A percentile compares a stretch with the other conserved stretches of the same genome.
Conservation (phyloP, 2,797 vertebrate species). For the Myotis vivesi region DNA sequence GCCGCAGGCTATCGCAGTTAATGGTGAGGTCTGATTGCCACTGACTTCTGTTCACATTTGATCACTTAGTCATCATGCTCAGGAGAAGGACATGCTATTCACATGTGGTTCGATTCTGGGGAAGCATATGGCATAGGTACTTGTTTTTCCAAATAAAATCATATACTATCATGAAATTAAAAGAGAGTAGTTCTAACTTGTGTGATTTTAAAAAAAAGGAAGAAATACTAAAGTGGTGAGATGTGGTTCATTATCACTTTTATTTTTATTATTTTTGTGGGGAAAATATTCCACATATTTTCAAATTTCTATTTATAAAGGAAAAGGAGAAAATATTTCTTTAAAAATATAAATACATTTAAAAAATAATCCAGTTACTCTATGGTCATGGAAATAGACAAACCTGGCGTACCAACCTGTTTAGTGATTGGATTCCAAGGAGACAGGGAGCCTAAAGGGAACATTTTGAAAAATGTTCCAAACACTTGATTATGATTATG, state of each 20-base stretch:
- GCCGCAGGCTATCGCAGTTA: neutral
- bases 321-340: neutral
- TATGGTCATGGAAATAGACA: neutral
- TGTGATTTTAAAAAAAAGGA: neutral
- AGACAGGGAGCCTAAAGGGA: neutral
- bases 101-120: neutral
- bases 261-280: neutral
- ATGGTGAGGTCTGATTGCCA: neutral
- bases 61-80: neutral
- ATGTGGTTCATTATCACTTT: neutral
- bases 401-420: neutral
- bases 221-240: neutral
- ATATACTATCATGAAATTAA: neutral
- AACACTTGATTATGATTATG: neutral
- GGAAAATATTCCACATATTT: neutral
- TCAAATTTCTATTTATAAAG: neutral
- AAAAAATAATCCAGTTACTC: neutral
- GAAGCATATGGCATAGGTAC: neutral
- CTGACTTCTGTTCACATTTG: neutral
- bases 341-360: neutral
- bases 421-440: neutral
- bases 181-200: neutral
- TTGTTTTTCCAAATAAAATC: neutral
- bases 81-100: neutral
- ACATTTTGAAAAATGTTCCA: neutral